These are phyloP conservation scores for Gobiocypris rarus DNA, from an alignment of 2,113 vertebrate genomes.

Conservation along the genomic window DNA sequence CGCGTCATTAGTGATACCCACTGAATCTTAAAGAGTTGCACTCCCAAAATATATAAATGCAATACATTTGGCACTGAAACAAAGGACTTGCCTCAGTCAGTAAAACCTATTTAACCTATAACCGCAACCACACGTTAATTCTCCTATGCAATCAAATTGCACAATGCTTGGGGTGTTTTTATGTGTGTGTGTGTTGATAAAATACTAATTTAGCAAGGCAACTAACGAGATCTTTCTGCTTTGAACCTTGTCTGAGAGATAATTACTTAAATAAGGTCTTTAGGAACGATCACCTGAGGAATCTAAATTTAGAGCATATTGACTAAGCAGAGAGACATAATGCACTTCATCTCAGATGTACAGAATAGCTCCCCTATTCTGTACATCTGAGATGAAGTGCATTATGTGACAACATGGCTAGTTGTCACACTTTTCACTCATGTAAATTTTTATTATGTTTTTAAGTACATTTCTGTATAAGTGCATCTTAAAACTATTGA, in stretches of 20 bases:
- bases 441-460: too few relatives aligned
- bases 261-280: neutral
- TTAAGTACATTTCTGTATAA: neutral
- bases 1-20: conserved; percentile 34
- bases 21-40: neutral
- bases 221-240: neutral
- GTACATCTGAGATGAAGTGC: too few relatives aligned
- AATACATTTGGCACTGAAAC: conserved; percentile 19
- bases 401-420: neutral
- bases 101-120: neutral
- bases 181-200: neutral
- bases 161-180: neutral
- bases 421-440: neutral
- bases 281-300: neutral
- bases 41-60: neutral
- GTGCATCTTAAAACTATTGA: neutral
- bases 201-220: neutral
- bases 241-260: neutral
- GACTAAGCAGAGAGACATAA: neutral
- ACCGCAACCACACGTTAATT: neutral
- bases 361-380: too few relatives aligned
- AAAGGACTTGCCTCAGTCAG: neutral
- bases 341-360: neutral
- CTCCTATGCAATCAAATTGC: conserved; percentile 19
- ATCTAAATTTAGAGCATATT: conserved; percentile 2